Evolutionary conservation across 2,888 invertebrate genomes (phyloP), one percentile per base, ranked within the genome.

Genomic region (Cephus sareptanus): DNA sequence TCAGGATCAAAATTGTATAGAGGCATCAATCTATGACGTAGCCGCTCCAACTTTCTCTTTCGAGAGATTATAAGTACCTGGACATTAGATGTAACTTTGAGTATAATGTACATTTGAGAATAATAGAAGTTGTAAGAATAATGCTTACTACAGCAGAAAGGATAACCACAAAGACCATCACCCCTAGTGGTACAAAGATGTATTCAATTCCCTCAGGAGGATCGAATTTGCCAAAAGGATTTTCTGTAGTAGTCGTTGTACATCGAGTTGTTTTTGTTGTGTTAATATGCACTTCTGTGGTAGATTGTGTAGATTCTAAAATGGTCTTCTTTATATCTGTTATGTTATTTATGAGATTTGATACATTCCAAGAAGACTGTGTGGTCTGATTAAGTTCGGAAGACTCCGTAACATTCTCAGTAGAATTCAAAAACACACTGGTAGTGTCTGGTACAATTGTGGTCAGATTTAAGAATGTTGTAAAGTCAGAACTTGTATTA

Each of bases 1-100:
- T 94, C 93, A 34, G 94, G 93, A 85, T 95, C 95, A 90, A 95
- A 95, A 84, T 94, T 95, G 87, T 95, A 95, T 85, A 95, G 90
- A 30, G 94, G 94, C 93, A 95, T 94, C 73, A 95, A 91, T 86
- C 94, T 94, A 85, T 94, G 94, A 74, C 95, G 92, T 69, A 95
- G 89, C 81, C 92, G 92, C 82, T 94, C 94, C 83, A 94, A 87
- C 85, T 94, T 92, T 79, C 93, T 91, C 84, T 93, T 92, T 79
- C 92, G 91, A 40, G 93, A 92, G 87, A 93, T 92, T 76, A 93
- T 89, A 81, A 93, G 91, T 40, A 94, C 93, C 94, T 94, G 81
- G 34, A 87, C 85, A 77, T 76, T 77, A 77, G 23, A 74, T n/a
- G 74, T n/a, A 35, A 34, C 12, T 74, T 34, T 35, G 9, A 23